Base-by-base conservation (phyloP, 2,888 invertebrate genomes). In the Microctonus hyperodae region DNA sequence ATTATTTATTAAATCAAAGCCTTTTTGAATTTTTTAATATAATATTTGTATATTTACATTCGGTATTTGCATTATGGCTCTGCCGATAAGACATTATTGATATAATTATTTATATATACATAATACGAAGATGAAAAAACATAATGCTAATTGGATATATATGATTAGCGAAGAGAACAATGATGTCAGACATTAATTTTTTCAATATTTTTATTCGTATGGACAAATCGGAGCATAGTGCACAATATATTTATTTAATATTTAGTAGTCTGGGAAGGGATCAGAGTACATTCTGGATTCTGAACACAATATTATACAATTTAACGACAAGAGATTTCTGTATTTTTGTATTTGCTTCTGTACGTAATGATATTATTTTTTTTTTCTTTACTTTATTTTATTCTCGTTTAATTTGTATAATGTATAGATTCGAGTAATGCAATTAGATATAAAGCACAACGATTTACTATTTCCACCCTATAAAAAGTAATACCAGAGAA, bases 291-390 rank as follows among this genome's bases (percentile, higher is more conserved):
- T 80, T 79, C 80, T 80, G 81, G 77, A 80, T 75, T 79, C 79
- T 81, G 79, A 80, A 81, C 81, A 81, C 80, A 80, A 79, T 80
- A 81, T 81, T 79, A 80, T 81, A 81, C 81, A 81, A 78, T 80
- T 79, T 80, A 81, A 81, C 80, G 80, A 80, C 79, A 78, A 81
- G 20, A 44, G 78, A 80, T 78, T 78, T 79, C 78, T 80, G 80
- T 79, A 75, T 77, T 79, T 80, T 72, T 78, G 77, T 79, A 78
- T 76, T 78, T 79, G 77, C 75, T 78, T 79, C 79, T 77, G 79
- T 79, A 79, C 78, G 78, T 78, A 75, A 75, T 76, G 72, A 75
- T 71, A 64, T 64, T 65, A 48, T 67, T 55, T 59, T 68, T 56
- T n/a, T 5, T 28, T 28, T 5, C 7, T 28, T 28, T 28, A 28